A percentile compares a stretch with the other conserved stretches of the same genome.
phyloP scores from a whole-genome alignment of 2,888 invertebrate species.

The Eurois occulta region DNA sequence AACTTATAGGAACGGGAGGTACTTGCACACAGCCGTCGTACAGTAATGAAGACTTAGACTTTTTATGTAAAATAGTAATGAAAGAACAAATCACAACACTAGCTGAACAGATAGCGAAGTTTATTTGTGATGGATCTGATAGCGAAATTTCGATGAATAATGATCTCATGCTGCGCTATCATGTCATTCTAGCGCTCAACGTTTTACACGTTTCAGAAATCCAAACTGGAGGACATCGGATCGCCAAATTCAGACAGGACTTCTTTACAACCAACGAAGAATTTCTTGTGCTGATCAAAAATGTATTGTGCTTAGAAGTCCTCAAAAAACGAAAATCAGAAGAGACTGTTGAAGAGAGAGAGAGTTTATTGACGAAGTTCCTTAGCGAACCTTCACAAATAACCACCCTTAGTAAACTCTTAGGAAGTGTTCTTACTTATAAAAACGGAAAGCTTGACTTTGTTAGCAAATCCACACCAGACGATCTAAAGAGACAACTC shows the following conservation, averaged over 20 bases:
- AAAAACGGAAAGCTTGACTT: constrained; percentile 28
- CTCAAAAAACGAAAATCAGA: too few species aligned
- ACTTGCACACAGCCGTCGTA: constrained; percentile 18
- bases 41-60: constrained; percentile 39
- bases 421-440: constrained; percentile 11
- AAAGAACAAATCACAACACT: constrained; percentile 38
- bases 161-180: constrained; percentile 50
- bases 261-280: constrained; percentile 43
- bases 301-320: too few species aligned
- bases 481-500: constrained; percentile 4
- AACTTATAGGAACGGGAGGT: constrained; percentile 34
- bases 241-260: constrained; percentile 18
- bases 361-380: constrained; percentile 2
- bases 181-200: constrained; percentile 17
- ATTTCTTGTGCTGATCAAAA: not conserved
- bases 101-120: constrained; percentile 38
- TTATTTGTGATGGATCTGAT: constrained; percentile 15
- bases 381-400: constrained; percentile 11
- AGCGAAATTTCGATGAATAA: constrained; percentile 44
- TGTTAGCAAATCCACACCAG: constrained; percentile 15
- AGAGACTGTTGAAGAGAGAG: constrained; percentile 7
- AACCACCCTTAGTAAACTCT: constrained; percentile 9
- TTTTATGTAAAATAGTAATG: constrained; percentile 40
- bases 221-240: too few species aligned
- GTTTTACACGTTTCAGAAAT: too few species aligned